Evolutionary conservation across 2,113 vertebrate species (phyloP).

Genomic region (Climacteris rufus): DNA sequence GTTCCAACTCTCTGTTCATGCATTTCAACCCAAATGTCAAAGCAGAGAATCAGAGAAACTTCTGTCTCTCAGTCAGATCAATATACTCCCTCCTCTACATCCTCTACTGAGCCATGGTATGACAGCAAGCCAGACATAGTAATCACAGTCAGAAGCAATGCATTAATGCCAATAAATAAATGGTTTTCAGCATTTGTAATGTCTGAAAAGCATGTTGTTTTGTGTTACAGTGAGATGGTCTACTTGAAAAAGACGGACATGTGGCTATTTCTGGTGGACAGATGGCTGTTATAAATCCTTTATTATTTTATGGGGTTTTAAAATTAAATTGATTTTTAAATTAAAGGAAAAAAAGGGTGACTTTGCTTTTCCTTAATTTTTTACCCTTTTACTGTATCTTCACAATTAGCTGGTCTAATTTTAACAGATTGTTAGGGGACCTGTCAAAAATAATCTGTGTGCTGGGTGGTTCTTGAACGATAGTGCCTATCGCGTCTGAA

Average conservation of each 20-base stretch:
- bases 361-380: neutral
- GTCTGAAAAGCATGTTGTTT: neutral
- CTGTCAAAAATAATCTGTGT: neutral
- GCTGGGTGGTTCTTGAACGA: neutral
- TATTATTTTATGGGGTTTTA: neutral
- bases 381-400: neutral
- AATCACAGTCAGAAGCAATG: neutral
- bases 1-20: neutral
- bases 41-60: slow-evolving; percentile 22
- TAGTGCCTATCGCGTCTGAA: neutral
- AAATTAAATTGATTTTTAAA: neutral
- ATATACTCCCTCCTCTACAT: neutral
- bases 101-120: neutral
- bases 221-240: neutral
- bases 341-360: rapidly evolving
- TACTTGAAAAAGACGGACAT: neutral
- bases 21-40: slow-evolving; percentile 40
- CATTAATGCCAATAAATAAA: neutral
- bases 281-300: neutral
- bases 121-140: neutral
- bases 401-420: slow-evolving; percentile 1
- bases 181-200: neutral
- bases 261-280: neutral
- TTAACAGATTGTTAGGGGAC: slow-evolving; percentile 35
- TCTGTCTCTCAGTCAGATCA: neutral